Evolutionary conservation across 2,888 invertebrate genomes (phyloP).

Genomic region (Microplitis deprimator): DNA sequence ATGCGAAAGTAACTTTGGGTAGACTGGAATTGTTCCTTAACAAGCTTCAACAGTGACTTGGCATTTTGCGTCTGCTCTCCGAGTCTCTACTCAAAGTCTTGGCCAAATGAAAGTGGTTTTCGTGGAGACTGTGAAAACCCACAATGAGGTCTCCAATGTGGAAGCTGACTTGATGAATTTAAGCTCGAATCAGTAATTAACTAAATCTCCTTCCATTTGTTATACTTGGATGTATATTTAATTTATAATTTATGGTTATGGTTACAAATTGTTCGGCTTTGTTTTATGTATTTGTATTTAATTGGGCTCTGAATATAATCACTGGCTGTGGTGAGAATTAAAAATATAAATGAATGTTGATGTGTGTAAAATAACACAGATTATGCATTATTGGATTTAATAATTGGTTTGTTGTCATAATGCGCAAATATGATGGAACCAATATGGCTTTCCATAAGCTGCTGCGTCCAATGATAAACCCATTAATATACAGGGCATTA

Average conservation of each 20-base stretch:
- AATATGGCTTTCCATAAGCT: slow-evolving; percentile 48
- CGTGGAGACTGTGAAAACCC: slow-evolving; percentile 29
- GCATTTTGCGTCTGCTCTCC: slow-evolving; percentile 8
- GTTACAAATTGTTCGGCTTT: not conserved
- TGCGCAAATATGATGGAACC: slow-evolving; percentile 56
- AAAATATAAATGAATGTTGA: slow-evolving; percentile 1
- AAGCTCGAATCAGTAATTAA: slow-evolving; percentile 26
- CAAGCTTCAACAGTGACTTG: slow-evolving; percentile 20
- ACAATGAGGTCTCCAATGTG: slow-evolving; percentile 16
- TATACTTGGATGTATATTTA: not conserved
- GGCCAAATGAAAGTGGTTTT: slow-evolving; percentile 34
- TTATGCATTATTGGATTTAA: slow-evolving; percentile 56
- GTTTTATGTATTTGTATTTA: not conserved
- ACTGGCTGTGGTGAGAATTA: not conserved
- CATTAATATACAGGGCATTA: slow-evolving; percentile 55
- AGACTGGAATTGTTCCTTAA: slow-evolving; percentile 31
- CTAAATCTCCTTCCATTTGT: not conserved
- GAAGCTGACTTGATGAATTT: slow-evolving; percentile 8
- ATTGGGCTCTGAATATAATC: not conserved
- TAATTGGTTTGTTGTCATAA: slow-evolving; percentile 49
- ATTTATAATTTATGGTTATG: not conserved
- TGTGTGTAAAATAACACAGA: slow-evolving; percentile 45
- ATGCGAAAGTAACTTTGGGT: slow-evolving; percentile 32
- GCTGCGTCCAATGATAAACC: slow-evolving; percentile 46
- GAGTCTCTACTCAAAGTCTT: slow-evolving; percentile 12